A percentile compares a stretch with the other conserved stretches of the same genome.
Evolutionary conservation across 2,113 vertebrate genomes (phyloP).

Genomic region (Lynx canadensis): DNA sequence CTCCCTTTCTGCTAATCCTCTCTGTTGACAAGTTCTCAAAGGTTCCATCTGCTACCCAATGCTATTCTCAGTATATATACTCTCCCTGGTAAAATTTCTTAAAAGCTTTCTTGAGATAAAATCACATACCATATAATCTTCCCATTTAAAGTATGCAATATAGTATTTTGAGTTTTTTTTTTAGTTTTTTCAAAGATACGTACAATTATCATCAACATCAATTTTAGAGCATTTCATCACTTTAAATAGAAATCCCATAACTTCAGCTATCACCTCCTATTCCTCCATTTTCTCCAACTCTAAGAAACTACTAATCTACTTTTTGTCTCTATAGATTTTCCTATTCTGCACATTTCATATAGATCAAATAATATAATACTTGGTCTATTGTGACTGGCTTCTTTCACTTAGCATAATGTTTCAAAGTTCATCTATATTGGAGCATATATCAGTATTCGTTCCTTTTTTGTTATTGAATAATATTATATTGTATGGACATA

Average conservation of each 20-base stretch:
- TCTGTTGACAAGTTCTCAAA: background rate
- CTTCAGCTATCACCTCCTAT: background rate
- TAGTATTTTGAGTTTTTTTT: background rate
- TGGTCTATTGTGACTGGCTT: background rate
- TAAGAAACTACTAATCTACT: background rate
- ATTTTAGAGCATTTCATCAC: constrained; percentile 2
- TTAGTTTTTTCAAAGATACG: background rate
- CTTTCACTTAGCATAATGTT: background rate
- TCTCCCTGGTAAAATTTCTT: background rate
- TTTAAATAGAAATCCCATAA: background rate
- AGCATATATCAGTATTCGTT: background rate
- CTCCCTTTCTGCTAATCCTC: background rate
- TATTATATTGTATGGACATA: background rate
- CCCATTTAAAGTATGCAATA: background rate
- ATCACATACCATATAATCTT: background rate
- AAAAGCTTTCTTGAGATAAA: background rate
- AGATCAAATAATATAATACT: background rate
- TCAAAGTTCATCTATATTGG: background rate
- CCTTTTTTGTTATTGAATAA: background rate
- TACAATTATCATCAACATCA: background rate
- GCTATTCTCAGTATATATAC: background rate
- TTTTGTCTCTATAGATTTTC: background rate
- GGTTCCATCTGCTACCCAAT: background rate
- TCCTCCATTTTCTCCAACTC: background rate
- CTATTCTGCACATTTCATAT: background rate